Base-by-base conservation (phyloP, 2,113 vertebrate genomes). In the Malurus melanocephalus region DNA sequence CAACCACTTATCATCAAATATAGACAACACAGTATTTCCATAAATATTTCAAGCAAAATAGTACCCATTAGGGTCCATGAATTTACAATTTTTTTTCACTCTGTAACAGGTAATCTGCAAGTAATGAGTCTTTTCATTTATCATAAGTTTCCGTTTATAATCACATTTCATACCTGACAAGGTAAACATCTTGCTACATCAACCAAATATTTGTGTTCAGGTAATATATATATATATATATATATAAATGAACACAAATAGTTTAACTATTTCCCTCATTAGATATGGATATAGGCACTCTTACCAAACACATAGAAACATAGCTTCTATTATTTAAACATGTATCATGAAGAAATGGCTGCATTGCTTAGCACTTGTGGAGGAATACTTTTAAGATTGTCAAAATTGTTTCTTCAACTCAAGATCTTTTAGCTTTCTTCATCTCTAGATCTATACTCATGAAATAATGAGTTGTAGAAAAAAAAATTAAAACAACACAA, bases 1-100 rank as follows among this genome's bases (percentile, higher is more conserved):
- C 15, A 94, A 62, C 30, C n/a, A 93, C 87, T 95, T 94, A 89
- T 94, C 92, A 96, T 76, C 61, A 90, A 93, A 88, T 74, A 66
- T 75, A 88, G 88, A 94, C 90, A 96, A 43, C 52, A 89, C 61
- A 84, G 69, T 95, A 95, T 85, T 91, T 90, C 80, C 71, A 96
- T 94, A 94, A 96, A 95, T 95, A 95, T 94, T 94, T 78, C 32
- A 86, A 82, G 60, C 7, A 88, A 95, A 35, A 76, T 85, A 91
- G 40, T 82, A 94, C 52, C 56, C 45, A 69, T 74, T 16, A 49
- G 21, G 85, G 27, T 71, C 91, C 62, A 95, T 91, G 72, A 94
- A 95, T 95, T 97, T 91, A 72, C 77, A 80, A 38, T 55, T 90
- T 20, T 75, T 75, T 66, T 81, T 80, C 67, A 45, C 38, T 92